A percentile compares a stretch with the other conserved stretches of the same genome.
phyloP scores from a whole-genome alignment of 2,888 invertebrate species.

The Polyploca ridens region DNA sequence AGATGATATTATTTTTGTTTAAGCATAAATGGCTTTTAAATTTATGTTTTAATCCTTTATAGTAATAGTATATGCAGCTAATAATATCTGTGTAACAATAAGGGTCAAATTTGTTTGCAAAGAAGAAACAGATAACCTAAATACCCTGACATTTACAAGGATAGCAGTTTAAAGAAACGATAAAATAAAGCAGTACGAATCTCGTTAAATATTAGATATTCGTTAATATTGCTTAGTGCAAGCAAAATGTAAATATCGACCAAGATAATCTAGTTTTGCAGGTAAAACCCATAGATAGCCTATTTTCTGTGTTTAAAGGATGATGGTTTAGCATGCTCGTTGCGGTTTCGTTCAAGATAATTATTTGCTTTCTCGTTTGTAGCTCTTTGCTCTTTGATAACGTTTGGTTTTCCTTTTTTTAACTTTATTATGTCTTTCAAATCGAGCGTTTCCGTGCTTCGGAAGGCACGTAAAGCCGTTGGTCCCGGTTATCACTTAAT shows the following conservation, averaged over 20 bases:
- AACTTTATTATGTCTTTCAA: not conserved
- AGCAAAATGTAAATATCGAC: not conserved
- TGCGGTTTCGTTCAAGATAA: not conserved
- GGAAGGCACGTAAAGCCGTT: no score
- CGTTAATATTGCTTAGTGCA: not conserved
- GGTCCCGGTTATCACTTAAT: no score
- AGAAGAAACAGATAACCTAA: not conserved
- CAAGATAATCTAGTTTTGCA: not conserved
- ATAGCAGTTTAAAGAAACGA: not conserved
- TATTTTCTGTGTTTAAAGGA: not conserved
- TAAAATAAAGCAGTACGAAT: not conserved
- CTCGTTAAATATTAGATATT: not conserved
- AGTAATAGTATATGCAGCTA: not conserved
- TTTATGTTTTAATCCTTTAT: no score
- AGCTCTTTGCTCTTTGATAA: not conserved
- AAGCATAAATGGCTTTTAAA: no score
- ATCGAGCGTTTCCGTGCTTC: no score
- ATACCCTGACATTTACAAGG: no score
- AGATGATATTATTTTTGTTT: no score
- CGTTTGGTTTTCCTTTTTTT: not conserved
- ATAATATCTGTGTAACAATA: not conserved
- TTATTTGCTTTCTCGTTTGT: not conserved
- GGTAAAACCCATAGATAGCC: constrained; percentile 3
- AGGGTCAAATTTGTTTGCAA: not conserved
- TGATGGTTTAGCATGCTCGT: not conserved